Evolutionary conservation across 2,797 vertebrate species (phyloP).

Genomic region (Scolopax rusticola): DNA sequence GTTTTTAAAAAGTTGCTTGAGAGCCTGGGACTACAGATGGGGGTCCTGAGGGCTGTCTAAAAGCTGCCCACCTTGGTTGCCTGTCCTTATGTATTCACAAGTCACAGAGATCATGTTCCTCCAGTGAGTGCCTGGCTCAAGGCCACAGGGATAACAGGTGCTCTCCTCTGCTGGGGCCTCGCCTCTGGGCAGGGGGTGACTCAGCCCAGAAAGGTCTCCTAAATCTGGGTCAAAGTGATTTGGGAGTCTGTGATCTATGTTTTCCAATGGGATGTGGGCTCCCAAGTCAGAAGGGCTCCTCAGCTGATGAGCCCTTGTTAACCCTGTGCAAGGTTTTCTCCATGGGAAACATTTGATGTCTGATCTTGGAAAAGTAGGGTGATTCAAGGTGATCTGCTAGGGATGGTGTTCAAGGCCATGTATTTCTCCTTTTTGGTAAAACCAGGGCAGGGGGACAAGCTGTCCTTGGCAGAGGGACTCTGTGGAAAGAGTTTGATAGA

Average conservation of each 20-base stretch:
- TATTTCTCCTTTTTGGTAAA: background rate
- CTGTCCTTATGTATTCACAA: background rate
- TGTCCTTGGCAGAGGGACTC: background rate
- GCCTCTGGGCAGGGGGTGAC: background rate
- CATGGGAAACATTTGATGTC: rapidly evolving
- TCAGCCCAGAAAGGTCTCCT: background rate
- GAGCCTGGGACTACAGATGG: background rate
- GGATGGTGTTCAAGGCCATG: rapidly evolving
- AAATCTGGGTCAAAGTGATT: background rate
- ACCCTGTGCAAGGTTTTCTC: background rate
- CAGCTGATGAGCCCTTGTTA: rapidly evolving
- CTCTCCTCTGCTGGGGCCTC: background rate
- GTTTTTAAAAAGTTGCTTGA: constrained; percentile 5
- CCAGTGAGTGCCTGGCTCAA: background rate
- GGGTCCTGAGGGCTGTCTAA: background rate
- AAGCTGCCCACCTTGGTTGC: background rate
- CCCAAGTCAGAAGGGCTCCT: background rate
- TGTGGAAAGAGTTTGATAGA: rapidly evolving
- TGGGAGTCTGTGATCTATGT: background rate
- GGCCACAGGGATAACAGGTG: background rate
- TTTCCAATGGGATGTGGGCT: background rate
- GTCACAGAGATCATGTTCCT: background rate
- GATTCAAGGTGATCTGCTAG: background rate
- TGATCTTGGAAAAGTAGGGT: background rate
- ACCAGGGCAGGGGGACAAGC: background rate